These are phyloP conservation scores for Pyrochroa serraticornis DNA, from an alignment of 2,888 invertebrate genomes.

Conservation along the genomic window DNA sequence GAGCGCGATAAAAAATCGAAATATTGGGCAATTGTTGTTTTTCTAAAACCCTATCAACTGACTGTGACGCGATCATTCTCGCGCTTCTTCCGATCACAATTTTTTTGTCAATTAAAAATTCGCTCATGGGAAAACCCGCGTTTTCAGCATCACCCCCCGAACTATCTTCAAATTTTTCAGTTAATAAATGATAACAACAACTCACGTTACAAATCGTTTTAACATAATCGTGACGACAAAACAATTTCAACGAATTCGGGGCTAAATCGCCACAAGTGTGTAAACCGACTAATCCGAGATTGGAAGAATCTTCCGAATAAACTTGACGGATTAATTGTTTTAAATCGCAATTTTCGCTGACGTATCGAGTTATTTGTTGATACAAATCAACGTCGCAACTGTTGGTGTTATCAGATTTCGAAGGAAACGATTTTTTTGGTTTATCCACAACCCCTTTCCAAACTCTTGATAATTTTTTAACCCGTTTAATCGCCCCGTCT, in stretches of 20 bases:
- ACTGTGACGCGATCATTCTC: conserved; percentile 85
- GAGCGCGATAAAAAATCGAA: conserved; percentile 76
- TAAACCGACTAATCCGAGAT: conserved; percentile 72
- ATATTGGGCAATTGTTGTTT: conserved; percentile 65
- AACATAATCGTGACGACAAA: conserved; percentile 62
- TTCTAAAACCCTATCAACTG: conserved; percentile 71
- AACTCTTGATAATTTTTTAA: conserved; percentile 56
- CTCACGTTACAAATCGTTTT: conserved; percentile 78
- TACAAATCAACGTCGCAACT: conserved; percentile 55
- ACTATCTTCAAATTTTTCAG: conserved; percentile 60
- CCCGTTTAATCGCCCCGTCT: conserved; percentile 68
- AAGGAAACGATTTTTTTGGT: conserved; percentile 34
- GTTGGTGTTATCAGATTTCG: conserved; percentile 30
- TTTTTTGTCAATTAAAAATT: conserved; percentile 61
- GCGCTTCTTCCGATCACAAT: conserved; percentile 74
- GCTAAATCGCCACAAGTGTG: conserved; percentile 91
- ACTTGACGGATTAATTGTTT: conserved; percentile 58
- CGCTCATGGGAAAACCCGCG: conserved; percentile 71
- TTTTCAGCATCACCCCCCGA: not conserved
- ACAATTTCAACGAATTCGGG: conserved; percentile 73
- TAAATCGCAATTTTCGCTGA: conserved; percentile 66
- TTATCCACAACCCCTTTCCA: conserved; percentile 49
- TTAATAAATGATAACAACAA: conserved; percentile 87
- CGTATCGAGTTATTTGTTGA: conserved; percentile 67
- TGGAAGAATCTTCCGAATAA: conserved; percentile 57